A percentile compares a stretch with the other conserved stretches of the same genome.
Conservation (phyloP, 2,888 invertebrate genomes). For the Oscheius sp. region DNA sequence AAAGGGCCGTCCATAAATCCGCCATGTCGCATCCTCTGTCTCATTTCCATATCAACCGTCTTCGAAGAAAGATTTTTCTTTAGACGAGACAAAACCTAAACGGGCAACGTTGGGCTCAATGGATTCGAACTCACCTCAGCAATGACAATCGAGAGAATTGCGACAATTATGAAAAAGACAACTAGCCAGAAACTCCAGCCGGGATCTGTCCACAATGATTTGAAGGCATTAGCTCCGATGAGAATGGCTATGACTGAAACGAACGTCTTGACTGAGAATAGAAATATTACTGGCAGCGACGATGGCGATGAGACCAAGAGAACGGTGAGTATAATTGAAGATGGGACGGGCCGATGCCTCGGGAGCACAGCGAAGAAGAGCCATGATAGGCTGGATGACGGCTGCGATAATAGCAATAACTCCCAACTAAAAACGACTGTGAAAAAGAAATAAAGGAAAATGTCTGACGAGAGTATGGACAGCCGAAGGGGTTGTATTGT, state of each 20-base stretch:
- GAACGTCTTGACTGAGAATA: no score
- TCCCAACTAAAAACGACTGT: conserved; percentile 31
- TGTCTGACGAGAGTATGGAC: conserved; percentile 40
- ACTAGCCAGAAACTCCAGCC: conserved; percentile 33
- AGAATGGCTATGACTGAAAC: conserved; percentile 37
- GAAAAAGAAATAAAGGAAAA: neutral
- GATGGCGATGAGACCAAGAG: conserved; percentile 37
- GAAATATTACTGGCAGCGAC: conserved; percentile 32
- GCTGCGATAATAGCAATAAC: conserved; percentile 29
- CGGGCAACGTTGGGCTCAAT: neutral
- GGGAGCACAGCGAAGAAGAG: conserved; percentile 39
- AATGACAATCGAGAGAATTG: conserved; percentile 28
- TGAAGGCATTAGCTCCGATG: conserved; percentile 40
- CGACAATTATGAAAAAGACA: conserved; percentile 30
- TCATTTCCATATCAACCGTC: conserved; percentile 27
- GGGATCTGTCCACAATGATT: conserved; percentile 29
- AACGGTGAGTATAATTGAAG: conserved; percentile 39
- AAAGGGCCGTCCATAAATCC: conserved; percentile 30
- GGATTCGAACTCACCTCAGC: conserved; percentile 39
- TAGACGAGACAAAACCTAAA: conserved; percentile 2
- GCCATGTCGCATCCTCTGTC: conserved; percentile 16
- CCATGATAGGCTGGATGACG: conserved; percentile 36
- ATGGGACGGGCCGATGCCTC: conserved; percentile 40
- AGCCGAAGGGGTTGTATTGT: conserved; percentile 34
- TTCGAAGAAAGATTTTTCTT: conserved; percentile 24